Percentiles rank a stretch among this genome's conserved stretches.
Conservation (phyloP, 2,888 invertebrate species). For the Stenichneumon culpator region DNA sequence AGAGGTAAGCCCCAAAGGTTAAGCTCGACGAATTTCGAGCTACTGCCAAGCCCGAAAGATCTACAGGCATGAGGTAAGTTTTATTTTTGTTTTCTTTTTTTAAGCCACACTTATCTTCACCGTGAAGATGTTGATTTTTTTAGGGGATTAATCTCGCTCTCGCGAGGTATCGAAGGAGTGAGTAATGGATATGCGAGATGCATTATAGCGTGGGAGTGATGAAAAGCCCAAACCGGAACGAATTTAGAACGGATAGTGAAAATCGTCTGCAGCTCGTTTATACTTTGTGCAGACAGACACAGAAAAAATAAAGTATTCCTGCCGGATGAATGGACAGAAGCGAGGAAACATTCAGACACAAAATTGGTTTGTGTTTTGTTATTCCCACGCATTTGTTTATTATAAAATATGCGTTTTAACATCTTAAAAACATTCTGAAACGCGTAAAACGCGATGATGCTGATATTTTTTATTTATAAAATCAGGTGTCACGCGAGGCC, state of each 20-base stretch:
- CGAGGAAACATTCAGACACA: neutral
- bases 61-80: neutral
- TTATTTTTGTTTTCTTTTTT: neutral
- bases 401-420: neutral
- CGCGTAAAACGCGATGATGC: no score
- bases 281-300: neutral
- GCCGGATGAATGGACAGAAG: neutral
- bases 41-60: neutral
- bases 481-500: no score
- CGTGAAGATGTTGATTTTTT: neutral
- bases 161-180: slow-evolving; percentile 14
- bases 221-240: neutral
- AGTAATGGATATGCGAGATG: neutral
- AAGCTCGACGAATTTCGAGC: neutral
- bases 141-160: neutral
- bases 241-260: neutral
- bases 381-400: neutral
- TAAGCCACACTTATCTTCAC: neutral
- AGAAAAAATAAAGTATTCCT: neutral
- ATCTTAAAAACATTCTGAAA: no score
- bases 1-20: neutral
- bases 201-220: neutral
- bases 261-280: neutral
- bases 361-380: neutral
- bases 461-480: no score